These are phyloP conservation scores for Drosophila prostipennis DNA, from an alignment of 2,888 invertebrate species.

Conservation along the genomic window DNA sequence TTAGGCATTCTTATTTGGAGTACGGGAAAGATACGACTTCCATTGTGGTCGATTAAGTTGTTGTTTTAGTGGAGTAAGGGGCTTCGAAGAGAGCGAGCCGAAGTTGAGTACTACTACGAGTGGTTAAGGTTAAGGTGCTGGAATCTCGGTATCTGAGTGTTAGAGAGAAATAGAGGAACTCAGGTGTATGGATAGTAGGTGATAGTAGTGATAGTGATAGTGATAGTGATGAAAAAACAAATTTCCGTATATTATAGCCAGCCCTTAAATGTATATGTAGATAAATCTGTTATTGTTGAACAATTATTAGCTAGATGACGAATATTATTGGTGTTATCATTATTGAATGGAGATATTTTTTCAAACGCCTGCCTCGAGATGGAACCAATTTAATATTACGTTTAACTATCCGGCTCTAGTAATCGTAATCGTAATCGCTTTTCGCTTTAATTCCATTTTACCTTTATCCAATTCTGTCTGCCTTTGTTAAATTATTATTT, in stretches of 20 bases:
- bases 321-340: constrained; percentile 42
- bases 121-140: constrained; percentile 22
- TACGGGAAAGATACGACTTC: constrained; percentile 58
- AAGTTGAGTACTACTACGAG: constrained; percentile 34
- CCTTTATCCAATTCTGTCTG: constrained; percentile 53
- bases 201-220: constrained; percentile 17
- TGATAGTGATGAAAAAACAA: constrained; percentile 54
- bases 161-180: constrained; percentile 30
- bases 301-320: constrained; percentile 52
- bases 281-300: constrained; percentile 51
- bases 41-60: constrained; percentile 20
- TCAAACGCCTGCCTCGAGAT: constrained; percentile 47
- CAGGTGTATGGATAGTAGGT: constrained; percentile 34
- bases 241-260: constrained; percentile 84
- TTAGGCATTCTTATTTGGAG: constrained; percentile 75
- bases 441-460: constrained; percentile 48
- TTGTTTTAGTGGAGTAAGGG: constrained; percentile 2
- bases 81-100: constrained; percentile 39
- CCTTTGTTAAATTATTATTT: constrained; percentile 36
- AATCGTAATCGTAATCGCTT: constrained; percentile 33
- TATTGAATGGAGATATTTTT: constrained; percentile 36
- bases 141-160: constrained; percentile 17
- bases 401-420: constrained; percentile 47
- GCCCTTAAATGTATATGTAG: constrained; percentile 82
- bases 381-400: constrained; percentile 66